These are phyloP conservation scores for Lochmaea crataegi DNA, from an alignment of 2,888 invertebrate genomes.

Conservation along the genomic window DNA sequence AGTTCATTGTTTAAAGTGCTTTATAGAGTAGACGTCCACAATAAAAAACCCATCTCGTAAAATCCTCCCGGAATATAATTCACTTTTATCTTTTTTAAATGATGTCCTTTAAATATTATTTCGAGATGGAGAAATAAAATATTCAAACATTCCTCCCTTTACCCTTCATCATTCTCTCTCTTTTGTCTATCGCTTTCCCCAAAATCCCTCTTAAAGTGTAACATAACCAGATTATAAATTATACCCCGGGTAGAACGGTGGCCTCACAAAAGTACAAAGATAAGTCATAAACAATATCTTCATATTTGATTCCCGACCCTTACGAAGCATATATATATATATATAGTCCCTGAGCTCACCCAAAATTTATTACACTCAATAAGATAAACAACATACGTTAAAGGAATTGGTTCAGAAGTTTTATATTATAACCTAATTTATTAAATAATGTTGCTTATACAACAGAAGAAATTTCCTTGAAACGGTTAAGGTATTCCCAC, in stretches of 20 bases:
- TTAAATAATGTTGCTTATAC: too few species aligned
- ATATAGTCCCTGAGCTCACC: conserved; percentile 6
- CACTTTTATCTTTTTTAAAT: conserved; percentile 33
- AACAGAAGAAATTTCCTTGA: too few species aligned
- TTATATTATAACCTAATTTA: too few species aligned
- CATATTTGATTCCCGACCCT: conserved; percentile 35
- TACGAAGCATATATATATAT: background rate
- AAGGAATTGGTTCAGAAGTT: too few species aligned
- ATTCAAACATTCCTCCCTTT: conserved; percentile 36
- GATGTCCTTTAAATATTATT: conserved; percentile 35
- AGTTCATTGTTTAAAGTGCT: conserved; percentile 26
- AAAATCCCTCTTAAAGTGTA: conserved; percentile 23
- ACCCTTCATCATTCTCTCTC: conserved; percentile 17
- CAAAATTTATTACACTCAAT: too few species aligned
- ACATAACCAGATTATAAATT: conserved; percentile 41
- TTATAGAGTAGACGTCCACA: conserved; percentile 16
- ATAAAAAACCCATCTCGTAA: conserved; percentile 22
- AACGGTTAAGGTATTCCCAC: too few species aligned
- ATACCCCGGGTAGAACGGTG: conserved; percentile 32
- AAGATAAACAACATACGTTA: background rate
- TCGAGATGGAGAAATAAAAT: conserved; percentile 39
- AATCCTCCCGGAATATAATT: conserved; percentile 23
- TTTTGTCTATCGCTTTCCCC: conserved; percentile 31
- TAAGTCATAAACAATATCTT: conserved; percentile 44
- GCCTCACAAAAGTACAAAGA: conserved; percentile 35